Evolutionary conservation across 1,140 invertebrate genomes (phyloP).

Genomic region (Periplaneta americana): DNA sequence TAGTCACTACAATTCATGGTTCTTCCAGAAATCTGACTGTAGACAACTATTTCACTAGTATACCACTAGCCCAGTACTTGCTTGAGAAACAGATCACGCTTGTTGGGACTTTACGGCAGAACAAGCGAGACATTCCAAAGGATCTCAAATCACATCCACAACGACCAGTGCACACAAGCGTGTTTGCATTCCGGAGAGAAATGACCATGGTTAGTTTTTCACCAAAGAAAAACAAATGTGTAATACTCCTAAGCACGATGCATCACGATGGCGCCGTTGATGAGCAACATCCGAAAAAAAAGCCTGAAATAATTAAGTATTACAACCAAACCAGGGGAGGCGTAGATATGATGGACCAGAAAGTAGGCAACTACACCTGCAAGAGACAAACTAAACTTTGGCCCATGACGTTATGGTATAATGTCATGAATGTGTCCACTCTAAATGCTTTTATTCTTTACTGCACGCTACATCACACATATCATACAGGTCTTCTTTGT

Average conservation of each 20-base stretch:
- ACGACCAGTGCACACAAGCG: neutral
- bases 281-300: slow-evolving; percentile 16
- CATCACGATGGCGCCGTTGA: slow-evolving; percentile 15
- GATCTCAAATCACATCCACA: slow-evolving; percentile 1
- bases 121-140: slow-evolving; percentile 34
- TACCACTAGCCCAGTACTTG: slow-evolving; percentile 31
- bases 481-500: neutral
- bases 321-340: slow-evolving; percentile 41
- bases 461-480: neutral
- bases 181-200: slow-evolving; percentile 5
- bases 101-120: slow-evolving; percentile 33
- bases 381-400: slow-evolving; percentile 2
- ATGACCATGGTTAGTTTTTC: slow-evolving; percentile 19
- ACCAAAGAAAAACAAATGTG: slow-evolving; percentile 23
- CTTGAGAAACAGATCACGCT: slow-evolving; percentile 31
- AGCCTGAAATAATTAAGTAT: slow-evolving; percentile 33
- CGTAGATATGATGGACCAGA: slow-evolving; percentile 39
- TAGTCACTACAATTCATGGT: too few relatives aligned
- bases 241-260: slow-evolving; percentile 19
- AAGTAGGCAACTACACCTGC: slow-evolving; percentile 1
- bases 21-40: slow-evolving; percentile 33
- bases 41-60: slow-evolving; percentile 39
- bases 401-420: neutral
- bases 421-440: slow-evolving; percentile 4
- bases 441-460: slow-evolving; percentile 11